Conservation (phyloP, 2,113 vertebrate genomes). For the Neogale vison region DNA sequence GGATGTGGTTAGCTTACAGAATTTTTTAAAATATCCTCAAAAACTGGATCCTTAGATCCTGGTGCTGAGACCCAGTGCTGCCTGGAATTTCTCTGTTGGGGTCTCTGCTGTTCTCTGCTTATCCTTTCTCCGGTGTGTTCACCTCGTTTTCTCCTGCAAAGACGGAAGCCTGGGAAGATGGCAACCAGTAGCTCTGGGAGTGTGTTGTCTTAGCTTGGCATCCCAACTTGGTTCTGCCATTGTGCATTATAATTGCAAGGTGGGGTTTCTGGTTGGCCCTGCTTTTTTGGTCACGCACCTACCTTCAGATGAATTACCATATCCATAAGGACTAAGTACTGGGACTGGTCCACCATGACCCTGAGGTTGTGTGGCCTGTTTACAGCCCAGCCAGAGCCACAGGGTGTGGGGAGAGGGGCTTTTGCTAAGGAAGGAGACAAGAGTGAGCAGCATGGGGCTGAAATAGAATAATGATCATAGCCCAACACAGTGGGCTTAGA, state of each 20-base stretch:
- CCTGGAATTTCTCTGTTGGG: not conserved
- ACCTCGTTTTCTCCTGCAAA: not conserved
- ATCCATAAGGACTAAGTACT: not conserved
- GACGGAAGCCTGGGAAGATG: not conserved
- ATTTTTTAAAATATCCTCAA: not conserved
- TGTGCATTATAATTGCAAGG: not conserved
- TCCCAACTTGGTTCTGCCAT: not conserved
- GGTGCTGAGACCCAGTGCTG: not conserved
- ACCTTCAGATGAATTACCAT: not conserved
- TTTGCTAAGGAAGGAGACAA: not conserved
- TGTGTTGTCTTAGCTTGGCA: not conserved
- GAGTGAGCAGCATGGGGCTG: not conserved
- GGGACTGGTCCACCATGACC: not conserved
- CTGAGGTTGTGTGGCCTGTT: not conserved
- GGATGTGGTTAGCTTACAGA: not conserved
- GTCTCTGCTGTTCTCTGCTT: not conserved
- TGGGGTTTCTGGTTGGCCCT: not conserved
- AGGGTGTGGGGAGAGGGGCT: not conserved
- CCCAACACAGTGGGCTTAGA: not conserved
- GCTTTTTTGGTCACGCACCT: not conserved
- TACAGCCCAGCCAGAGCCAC: not conserved
- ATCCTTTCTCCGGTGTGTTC: not conserved
- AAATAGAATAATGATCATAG: not conserved
- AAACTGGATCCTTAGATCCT: not conserved
- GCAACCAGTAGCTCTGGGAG: not conserved